Evolutionary conservation across 2,113 vertebrate species (phyloP).

Genomic region (Xenopus borealis): DNA sequence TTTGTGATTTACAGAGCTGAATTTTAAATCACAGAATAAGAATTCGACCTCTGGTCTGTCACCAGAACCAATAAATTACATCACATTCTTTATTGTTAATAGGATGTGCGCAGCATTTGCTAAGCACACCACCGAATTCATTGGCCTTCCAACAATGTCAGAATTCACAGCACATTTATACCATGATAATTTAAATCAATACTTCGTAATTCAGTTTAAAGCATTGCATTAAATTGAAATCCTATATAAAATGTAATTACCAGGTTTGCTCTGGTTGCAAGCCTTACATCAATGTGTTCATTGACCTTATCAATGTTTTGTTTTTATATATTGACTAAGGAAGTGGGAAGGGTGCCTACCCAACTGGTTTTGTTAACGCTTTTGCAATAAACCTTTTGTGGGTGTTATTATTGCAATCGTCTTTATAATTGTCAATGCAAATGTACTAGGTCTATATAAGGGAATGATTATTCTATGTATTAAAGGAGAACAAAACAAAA

Average conservation of each 20-base stretch:
- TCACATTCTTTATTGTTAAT: neutral
- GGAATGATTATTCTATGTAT: too few relatives aligned
- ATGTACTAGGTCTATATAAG: too few relatives aligned
- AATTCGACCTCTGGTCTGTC: constrained; percentile 2
- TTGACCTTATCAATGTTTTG: too few relatives aligned
- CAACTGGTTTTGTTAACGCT: too few relatives aligned
- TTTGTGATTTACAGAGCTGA: constrained; percentile 7
- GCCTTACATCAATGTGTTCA: neutral
- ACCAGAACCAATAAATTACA: constrained; percentile 13
- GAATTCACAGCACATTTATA: constrained; percentile 13
- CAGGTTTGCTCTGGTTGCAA: neutral
- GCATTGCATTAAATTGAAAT: neutral
- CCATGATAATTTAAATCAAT: constrained; percentile 6
- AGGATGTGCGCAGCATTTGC: neutral
- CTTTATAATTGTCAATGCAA: too few relatives aligned
- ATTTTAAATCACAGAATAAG: neutral
- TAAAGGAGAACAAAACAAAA: too few relatives aligned
- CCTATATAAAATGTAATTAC: neutral
- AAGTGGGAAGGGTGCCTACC: too few relatives aligned
- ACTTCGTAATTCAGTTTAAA: neutral
- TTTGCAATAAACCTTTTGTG: too few relatives aligned
- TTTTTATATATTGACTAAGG: too few relatives aligned
- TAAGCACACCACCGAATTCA: neutral
- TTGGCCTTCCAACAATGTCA: neutral
- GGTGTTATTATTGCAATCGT: too few relatives aligned